Percentiles rank a stretch among this genome's conserved stretches.
These are phyloP conservation scores for Elymnias hypermnestra DNA, from an alignment of 1,140 invertebrate genomes.

Conservation along the genomic window DNA sequence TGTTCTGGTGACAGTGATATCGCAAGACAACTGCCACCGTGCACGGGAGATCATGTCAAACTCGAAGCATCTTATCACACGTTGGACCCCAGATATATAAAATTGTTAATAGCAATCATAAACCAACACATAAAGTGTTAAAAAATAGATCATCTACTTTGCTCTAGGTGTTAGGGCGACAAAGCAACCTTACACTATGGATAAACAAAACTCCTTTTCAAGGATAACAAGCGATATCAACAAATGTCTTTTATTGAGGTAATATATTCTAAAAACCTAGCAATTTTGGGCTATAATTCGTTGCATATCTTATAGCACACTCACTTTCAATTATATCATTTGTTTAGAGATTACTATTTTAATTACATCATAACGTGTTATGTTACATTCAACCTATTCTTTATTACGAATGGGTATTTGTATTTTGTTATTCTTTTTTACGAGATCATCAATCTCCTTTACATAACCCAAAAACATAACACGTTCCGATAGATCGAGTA, in stretches of 20 bases:
- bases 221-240: conserved; percentile 69
- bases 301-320: conserved; percentile 12
- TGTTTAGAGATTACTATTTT: conserved; percentile 7
- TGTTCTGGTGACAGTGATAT: background rate
- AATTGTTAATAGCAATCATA: conserved; percentile 56
- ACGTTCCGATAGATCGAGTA: conserved; percentile 10
- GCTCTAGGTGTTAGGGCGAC: conserved; percentile 51
- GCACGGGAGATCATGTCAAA: conserved; percentile 21
- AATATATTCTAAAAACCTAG: conserved; percentile 44
- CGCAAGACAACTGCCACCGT: too few species aligned
- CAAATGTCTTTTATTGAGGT: conserved; percentile 65
- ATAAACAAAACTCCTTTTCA: conserved; percentile 63
- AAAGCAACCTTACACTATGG: conserved; percentile 59
- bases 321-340: conserved; percentile 7
- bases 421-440: too few species aligned
- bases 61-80: conserved; percentile 41
- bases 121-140: conserved; percentile 61
- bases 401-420: too few species aligned
- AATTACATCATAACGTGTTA: conserved; percentile 11
- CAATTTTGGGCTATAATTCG: conserved; percentile 30
- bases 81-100: conserved; percentile 64
- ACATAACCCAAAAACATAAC: too few species aligned
- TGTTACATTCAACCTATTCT: background rate
- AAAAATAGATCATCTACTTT: conserved; percentile 59
- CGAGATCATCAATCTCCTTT: too few species aligned